These are phyloP conservation scores for Nibea coibor DNA, from an alignment of 2,113 vertebrate species.

Conservation along the genomic window DNA sequence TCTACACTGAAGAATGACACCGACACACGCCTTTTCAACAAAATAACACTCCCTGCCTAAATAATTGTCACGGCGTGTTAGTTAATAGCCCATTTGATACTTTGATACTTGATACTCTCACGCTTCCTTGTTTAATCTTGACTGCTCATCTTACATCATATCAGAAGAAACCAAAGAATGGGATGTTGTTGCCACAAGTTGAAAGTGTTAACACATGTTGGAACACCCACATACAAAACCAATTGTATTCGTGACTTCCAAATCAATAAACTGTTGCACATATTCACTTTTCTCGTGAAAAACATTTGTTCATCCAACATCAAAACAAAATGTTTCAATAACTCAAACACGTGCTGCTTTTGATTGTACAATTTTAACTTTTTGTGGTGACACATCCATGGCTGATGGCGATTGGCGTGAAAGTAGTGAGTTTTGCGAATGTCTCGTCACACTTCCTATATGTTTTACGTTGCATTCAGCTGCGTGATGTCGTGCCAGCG, in stretches of 20 bases:
- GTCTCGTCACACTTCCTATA: background rate
- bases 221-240: constrained; percentile 54
- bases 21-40: background rate
- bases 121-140: constrained; percentile 25
- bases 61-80: constrained; percentile 9
- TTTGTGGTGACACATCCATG: background rate
- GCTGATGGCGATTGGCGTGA: background rate
- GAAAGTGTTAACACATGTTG: constrained; percentile 63
- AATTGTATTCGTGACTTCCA: constrained; percentile 34
- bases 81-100: constrained; percentile 35
- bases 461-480: background rate
- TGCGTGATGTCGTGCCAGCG: background rate
- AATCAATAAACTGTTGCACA: constrained; percentile 19
- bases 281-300: constrained; percentile 8
- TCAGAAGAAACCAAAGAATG: constrained; percentile 50
- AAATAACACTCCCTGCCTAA: background rate
- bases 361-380: background rate
- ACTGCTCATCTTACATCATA: constrained; percentile 34
- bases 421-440: constrained; percentile 4
- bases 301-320: background rate
- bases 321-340: background rate
- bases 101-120: constrained; percentile 12
- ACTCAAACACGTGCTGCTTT: background rate
- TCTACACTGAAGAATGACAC: background rate
- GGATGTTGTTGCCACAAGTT: constrained; percentile 45